phyloP scores from a whole-genome alignment of 2,888 invertebrate species.

The Periphyllus acericola region DNA sequence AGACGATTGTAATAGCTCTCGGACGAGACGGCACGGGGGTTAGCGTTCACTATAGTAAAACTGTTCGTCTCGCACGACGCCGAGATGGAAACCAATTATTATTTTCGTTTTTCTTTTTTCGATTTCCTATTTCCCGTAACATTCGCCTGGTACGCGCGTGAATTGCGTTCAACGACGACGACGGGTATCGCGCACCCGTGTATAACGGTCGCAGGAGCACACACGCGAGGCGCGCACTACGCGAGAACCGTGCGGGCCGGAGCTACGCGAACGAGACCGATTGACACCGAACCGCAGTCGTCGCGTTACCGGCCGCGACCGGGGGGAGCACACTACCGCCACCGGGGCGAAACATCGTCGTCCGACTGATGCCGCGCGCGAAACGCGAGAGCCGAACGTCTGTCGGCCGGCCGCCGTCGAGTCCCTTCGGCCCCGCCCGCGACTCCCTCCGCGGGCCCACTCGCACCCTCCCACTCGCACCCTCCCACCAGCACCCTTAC shows the following conservation, averaged over 20 bases:
- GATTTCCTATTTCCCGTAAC: background rate
- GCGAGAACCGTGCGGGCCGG: background rate
- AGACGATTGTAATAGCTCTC: no score
- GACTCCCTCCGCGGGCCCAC: background rate
- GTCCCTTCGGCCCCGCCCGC: slow-evolving; percentile 19
- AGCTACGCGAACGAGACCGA: no score
- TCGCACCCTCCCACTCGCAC: background rate
- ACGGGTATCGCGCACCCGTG: background rate
- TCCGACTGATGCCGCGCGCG: slow-evolving; percentile 45
- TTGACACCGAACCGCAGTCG: background rate
- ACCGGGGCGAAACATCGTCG: slow-evolving; percentile 36
- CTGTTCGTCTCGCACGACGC: background rate
- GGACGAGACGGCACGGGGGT: no score
- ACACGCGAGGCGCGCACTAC: background rate
- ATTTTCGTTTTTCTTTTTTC: no score
- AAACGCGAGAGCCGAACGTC: slow-evolving; percentile 27
- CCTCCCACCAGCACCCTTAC: background rate
- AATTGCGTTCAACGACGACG: no score
- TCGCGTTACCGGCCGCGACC: background rate
- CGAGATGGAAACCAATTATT: background rate
- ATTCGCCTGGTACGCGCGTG: no score
- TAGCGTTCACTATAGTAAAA: background rate
- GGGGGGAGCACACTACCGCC: slow-evolving; percentile 8
- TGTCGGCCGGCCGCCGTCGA: slow-evolving; percentile 5
- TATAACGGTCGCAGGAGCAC: background rate